Conservation (phyloP, 2,113 vertebrate genomes). For the Scomber colias region DNA sequence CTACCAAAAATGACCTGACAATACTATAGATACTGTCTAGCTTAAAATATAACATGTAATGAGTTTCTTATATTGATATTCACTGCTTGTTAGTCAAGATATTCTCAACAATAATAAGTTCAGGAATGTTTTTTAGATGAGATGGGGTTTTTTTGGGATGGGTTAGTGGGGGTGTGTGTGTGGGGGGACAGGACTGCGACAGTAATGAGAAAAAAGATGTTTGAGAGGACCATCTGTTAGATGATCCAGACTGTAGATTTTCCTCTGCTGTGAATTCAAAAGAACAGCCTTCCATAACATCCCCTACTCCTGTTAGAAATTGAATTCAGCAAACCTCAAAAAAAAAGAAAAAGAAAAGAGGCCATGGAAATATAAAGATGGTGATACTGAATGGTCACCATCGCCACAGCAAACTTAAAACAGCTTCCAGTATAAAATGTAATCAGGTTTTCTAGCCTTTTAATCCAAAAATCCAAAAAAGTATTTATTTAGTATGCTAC, state of each 20-base stretch:
- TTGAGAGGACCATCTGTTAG: background rate
- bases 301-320: slow-evolving; percentile 9
- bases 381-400: background rate
- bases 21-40: too few relatives aligned
- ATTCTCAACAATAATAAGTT: too few relatives aligned
- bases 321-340: slow-evolving; percentile 2
- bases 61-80: background rate
- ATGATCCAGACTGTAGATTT: background rate
- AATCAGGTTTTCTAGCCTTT: background rate
- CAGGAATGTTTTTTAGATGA: background rate
- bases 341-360: background rate
- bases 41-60: background rate
- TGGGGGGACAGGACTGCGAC: too few relatives aligned
- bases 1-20: too few relatives aligned
- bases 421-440: background rate
- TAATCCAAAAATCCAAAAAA: background rate
- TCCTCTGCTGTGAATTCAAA: slow-evolving; percentile 12
- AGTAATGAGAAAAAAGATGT: background rate
- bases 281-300: background rate
- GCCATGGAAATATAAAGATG: slow-evolving; percentile 1
- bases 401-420: slow-evolving; percentile 12
- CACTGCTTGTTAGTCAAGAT: background rate
- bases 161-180: too few relatives aligned
- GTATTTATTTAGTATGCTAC: background rate
- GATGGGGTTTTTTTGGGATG: background rate